Percentiles rank a stretch among this genome's conserved stretches.
Evolutionary conservation across 2,888 invertebrate genomes (phyloP).

Genomic region (Tricholauxania praeusta): DNA sequence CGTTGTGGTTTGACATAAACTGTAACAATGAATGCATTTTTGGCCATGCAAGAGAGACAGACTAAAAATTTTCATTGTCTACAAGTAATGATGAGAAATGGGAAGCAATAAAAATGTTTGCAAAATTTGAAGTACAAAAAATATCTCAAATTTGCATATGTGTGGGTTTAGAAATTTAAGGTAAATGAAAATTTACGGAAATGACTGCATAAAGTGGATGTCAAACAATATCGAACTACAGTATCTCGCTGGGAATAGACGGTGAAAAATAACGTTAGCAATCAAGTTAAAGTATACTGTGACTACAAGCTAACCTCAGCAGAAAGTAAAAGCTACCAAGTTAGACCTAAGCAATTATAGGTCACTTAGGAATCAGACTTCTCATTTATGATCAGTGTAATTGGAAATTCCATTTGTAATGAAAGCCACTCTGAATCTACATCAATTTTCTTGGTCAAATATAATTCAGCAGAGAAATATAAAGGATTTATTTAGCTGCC

Average conservation of each 20-base stretch:
- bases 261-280: no score
- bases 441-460: slow-evolving; percentile 19
- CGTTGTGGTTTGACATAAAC: slow-evolving; percentile 19
- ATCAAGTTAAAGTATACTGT: not conserved
- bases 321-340: slow-evolving; percentile 7
- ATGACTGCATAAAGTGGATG: not conserved
- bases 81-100: slow-evolving; percentile 24
- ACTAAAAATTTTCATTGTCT: slow-evolving; percentile 9
- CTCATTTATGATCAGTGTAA: not conserved
- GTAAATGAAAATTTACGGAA: slow-evolving; percentile 10
- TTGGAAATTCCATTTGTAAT: slow-evolving; percentile 24
- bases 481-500: slow-evolving; percentile 15
- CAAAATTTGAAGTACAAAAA: not conserved
- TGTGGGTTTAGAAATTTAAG: not conserved
- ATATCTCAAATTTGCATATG: not conserved
- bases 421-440: slow-evolving; percentile 30
- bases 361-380: not conserved
- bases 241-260: not conserved
- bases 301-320: not conserved
- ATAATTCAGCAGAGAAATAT: slow-evolving; percentile 4
- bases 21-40: slow-evolving; percentile 14
- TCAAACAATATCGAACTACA: no score
- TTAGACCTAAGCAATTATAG: slow-evolving; percentile 26
- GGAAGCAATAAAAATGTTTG: slow-evolving; percentile 17
- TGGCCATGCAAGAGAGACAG: not conserved